phyloP scores from a whole-genome alignment of 2,797 vertebrate genomes.

The Sebastes steindachneri region DNA sequence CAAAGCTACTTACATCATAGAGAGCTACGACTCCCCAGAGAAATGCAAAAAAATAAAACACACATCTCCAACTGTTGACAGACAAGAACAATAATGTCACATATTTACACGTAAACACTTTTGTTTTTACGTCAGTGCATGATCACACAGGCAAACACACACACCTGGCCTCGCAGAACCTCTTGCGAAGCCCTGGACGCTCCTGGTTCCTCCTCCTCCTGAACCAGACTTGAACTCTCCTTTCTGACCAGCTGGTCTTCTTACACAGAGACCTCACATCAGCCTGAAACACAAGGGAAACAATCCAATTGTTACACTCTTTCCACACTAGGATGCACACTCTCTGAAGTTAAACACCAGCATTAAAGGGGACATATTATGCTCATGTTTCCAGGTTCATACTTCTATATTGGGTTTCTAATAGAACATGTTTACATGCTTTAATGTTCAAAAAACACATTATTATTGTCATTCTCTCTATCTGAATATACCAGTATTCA shows the following conservation, averaged over 20 bases:
- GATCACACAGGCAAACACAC: constrained; percentile 7
- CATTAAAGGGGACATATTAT: not conserved
- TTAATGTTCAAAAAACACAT: too few species aligned
- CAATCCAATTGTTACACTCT: not conserved
- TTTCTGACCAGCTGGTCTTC: constrained; percentile 87
- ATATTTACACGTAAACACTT: not conserved
- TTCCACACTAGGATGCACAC: not conserved
- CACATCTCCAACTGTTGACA: constrained; percentile 91
- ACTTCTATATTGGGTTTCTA: too few species aligned
- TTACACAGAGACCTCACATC: constrained; percentile 89
- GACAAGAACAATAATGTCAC: constrained; percentile 36
- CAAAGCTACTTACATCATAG: constrained; percentile 89
- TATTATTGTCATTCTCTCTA: too few species aligned
- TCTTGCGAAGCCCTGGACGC: constrained; percentile 86
- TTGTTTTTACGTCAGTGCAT: not conserved
- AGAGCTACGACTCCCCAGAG: constrained; percentile 87
- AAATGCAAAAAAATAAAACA: constrained; percentile 89
- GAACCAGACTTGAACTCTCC: constrained; percentile 90
- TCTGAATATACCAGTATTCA: too few species aligned
- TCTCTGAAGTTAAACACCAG: not conserved
- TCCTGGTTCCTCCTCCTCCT: constrained; percentile 88
- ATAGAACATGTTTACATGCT: too few species aligned
- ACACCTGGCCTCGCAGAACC: constrained; percentile 92
- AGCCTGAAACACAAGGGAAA: constrained; percentile 73
- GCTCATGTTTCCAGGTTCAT: too few species aligned